Percentiles rank a stretch among this genome's conserved stretches.
Evolutionary conservation across 1,140 invertebrate genomes (phyloP).

Genomic region (Phymastichus coffea): DNA sequence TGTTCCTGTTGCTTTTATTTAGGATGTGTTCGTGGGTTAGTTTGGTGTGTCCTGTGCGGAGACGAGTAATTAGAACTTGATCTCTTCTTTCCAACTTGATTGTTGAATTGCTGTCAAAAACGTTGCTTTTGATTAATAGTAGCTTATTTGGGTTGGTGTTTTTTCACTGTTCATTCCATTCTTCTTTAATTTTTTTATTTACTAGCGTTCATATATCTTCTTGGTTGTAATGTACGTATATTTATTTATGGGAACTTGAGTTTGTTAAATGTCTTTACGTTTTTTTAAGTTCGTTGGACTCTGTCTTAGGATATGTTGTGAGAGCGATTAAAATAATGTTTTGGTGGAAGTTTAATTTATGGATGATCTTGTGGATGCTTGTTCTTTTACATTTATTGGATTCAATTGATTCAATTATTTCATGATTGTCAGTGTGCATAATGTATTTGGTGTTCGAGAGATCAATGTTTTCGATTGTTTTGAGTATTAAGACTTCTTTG

Average conservation of each 20-base stretch:
- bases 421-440: too few species aligned
- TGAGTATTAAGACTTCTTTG: slow-evolving; percentile 29
- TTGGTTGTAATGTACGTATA: background rate
- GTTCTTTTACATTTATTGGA: background rate
- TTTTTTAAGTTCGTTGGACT: background rate
- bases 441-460: too few species aligned
- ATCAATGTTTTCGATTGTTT: background rate
- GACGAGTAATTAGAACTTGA: background rate
- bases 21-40: too few species aligned
- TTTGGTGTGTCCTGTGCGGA: background rate
- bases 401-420: too few species aligned
- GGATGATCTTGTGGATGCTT: background rate
- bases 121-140: background rate
- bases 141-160: background rate
- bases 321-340: too few species aligned
- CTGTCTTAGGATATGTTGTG: background rate
- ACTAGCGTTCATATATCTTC: background rate
- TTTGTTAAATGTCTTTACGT: background rate
- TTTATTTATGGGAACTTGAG: background rate
- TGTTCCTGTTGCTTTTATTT: too few species aligned
- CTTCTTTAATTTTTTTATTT: background rate
- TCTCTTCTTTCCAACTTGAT: background rate
- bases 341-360: too few species aligned
- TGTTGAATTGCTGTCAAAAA: background rate
- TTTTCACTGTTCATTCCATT: background rate